Percentiles rank a stretch among this genome's conserved stretches.
These are phyloP conservation scores for Trematomus bernacchii DNA, from an alignment of 2,797 vertebrate genomes.

Conservation along the genomic window DNA sequence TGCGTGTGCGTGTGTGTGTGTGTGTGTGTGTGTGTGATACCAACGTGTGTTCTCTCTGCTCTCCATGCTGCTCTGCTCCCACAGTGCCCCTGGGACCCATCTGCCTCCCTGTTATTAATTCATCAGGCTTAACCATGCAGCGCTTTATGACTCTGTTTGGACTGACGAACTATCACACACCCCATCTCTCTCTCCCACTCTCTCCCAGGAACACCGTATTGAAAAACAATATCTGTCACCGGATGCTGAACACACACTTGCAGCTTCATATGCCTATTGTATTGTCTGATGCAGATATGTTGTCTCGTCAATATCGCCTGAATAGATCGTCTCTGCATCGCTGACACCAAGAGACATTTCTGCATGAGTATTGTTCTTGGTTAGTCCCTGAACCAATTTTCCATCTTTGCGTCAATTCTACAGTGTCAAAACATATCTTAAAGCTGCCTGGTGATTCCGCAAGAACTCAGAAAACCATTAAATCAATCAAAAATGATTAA, in stretches of 20 bases:
- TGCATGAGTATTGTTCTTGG: constrained; percentile 11
- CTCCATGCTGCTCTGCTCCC: constrained; percentile 80
- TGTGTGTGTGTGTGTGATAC: constrained; percentile 40
- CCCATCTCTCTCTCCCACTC: constrained; percentile 51
- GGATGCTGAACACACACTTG: constrained; percentile 55
- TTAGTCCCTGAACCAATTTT: constrained; percentile 18
- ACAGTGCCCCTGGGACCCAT: constrained; percentile 87
- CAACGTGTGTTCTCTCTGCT: constrained; percentile 65
- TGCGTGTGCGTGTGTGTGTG: constrained; percentile 38
- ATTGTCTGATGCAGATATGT: constrained; percentile 33
- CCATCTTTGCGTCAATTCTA: constrained; percentile 5
- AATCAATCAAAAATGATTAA: constrained; percentile 43
- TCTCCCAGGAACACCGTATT: constrained; percentile 50
- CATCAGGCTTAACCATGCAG: constrained; percentile 88
- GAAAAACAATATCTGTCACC: constrained; percentile 75
- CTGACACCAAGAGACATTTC: constrained; percentile 1
- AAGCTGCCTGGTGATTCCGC: neutral
- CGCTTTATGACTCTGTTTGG: constrained; percentile 87
- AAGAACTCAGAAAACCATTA: constrained; percentile 21
- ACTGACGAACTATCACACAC: constrained; percentile 83
- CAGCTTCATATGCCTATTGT: constrained; percentile 39
- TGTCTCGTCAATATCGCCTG: constrained; percentile 12
- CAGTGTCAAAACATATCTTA: constrained; percentile 3
- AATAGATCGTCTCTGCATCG: neutral
- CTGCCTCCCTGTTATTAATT: constrained; percentile 89